Evolutionary conservation across 1,140 invertebrate genomes (phyloP), one percentile per base, ranked within the genome.

Genomic region (Halesus radiatus): DNA sequence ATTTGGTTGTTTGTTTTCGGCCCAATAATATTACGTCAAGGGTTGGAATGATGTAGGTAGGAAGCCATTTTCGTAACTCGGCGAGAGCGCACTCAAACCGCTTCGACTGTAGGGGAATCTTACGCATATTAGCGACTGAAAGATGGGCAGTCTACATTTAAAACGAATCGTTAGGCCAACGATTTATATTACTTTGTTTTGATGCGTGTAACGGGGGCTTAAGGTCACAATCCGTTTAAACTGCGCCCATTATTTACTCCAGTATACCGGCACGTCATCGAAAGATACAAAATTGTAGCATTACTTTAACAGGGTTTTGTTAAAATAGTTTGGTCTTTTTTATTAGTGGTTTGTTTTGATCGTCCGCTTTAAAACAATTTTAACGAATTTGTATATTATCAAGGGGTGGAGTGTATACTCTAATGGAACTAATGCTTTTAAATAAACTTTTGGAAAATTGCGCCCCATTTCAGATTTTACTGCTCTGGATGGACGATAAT

Each of bases 141-240:
- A 76, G 26, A 75, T 20, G 26, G 75, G 75, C 29, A 32, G 54
- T 74, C 50, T 74, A 74, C 72, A 68, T 80, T 72, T 80, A 76
- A 80, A 80, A 77, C 79, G 79, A 80, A 80, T 80, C 79, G 79
- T 80, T 80, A 73, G 74, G 15, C 74, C 73, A 80, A 77, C 79
- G 74, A 80, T 80, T 80, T 80, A 80, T 80, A 80, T 80, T 80
- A 80, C 74, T 80, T 80, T 80, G 79, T 80, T 80, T 76, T 80
- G 79, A 80, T 80, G 79, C 73, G 79, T 77, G 73, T 75, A 80
- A 54, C 72, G 26, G 70, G 45, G 45, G 32, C 45, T 20, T 50
- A 76, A 56, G 79, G 53, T 68, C 20, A 74, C 32, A 62, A 62
- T 70, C n/a, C 62, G 50, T 23, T n/a, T 26, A 26, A 22, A 23